These are phyloP conservation scores for Blomia tropicalis DNA, from an alignment of 2,888 invertebrate species.

Conservation along the genomic window DNA sequence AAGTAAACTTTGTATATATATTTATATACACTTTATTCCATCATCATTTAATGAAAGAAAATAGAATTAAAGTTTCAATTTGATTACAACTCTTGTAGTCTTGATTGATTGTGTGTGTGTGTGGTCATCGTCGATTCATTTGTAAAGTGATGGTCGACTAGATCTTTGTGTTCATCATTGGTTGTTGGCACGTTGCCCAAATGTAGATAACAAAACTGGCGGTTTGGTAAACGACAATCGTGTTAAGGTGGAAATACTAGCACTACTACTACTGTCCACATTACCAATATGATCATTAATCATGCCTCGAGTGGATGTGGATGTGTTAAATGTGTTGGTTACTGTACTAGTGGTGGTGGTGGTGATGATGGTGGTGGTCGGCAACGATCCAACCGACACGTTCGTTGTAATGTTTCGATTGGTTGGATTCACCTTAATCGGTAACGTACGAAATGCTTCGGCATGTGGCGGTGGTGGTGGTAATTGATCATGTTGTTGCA, in stretches of 20 bases:
- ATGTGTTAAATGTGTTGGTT: not conserved
- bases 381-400: not conserved
- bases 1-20: no score
- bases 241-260: not conserved
- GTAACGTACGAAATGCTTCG: not conserved
- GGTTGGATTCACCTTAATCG: not conserved
- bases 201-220: not conserved
- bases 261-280: not conserved
- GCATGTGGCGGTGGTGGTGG: not conserved
- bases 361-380: not conserved
- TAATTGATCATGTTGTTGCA: not conserved
- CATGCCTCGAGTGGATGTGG: not conserved
- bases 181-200: no score
- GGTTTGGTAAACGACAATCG: slow-evolving; percentile 6
- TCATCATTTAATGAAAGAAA: no score
- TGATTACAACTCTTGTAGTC: no score
- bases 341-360: not conserved
- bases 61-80: no score
- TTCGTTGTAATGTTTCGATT: not conserved
- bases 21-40: no score
- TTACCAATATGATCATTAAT: not conserved
- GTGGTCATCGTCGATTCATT: no score
- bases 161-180: no score
- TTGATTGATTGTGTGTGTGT: no score
- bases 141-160: no score